Evolutionary conservation across 2,113 vertebrate species (phyloP), one percentile per base, ranked within the genome.

Genomic region (Oryzias javanicus): DNA sequence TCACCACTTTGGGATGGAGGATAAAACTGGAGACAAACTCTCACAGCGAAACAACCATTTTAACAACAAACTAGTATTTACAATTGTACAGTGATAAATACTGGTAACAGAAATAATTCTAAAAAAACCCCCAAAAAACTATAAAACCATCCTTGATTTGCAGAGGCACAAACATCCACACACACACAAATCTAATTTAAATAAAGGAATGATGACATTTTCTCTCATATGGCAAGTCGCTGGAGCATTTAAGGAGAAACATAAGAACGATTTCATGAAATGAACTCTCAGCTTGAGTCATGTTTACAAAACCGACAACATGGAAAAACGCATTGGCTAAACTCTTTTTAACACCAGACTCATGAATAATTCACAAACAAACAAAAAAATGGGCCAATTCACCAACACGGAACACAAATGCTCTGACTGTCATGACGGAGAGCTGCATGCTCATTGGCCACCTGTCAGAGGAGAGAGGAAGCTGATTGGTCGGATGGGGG

Each of bases 51-150:
- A 70, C 74, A 86, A 77, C 56, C 60, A 19, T 77, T 72, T 83
- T 73, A 74, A 79, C 72, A 75, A 81, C 85, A 86, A 79, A 83
- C 64, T 59, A 67, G 61, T 82, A 63, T 87, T 85, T 74, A 84
- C 82, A 83, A 84, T 84, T 73, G 65, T 73, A 84, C 71, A 87
- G 70, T 80, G 90, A 92, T 92, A 92, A 92, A 92, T 92, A 92
- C 81, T 88, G 85, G 85, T 20, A 70, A 68, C 85, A 86, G 66
- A 71, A 85, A 74, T 68, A 71, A 70, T 48, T 66, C 56, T 78
- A 65, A 70, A 82, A 72, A 73, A n/a, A n/a, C n/a, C n/a, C n/a
- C n/a, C n/a, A n/a, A n/a, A 10, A 4, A 70, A 73, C 8, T 13
- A 40, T 20, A 59, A 71, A 71, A 64, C 49, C 59, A 58, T 35